These are phyloP conservation scores for Galleria mellonella DNA, from an alignment of 1,140 invertebrate genomes.

Conservation along the genomic window DNA sequence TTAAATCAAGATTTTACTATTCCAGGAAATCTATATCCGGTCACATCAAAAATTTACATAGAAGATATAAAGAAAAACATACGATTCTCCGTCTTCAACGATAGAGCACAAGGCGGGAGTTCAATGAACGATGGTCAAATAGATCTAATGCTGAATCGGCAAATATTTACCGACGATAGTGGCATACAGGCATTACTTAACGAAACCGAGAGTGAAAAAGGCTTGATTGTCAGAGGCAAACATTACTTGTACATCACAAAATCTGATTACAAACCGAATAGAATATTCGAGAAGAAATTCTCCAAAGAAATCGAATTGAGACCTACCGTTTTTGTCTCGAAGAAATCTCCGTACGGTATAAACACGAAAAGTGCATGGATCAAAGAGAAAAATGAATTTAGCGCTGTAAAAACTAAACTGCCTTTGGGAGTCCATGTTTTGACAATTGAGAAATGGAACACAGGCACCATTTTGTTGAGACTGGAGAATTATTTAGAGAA, in stretches of 20 bases:
- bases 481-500: constrained; percentile 92
- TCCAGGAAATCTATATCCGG: constrained; percentile 92
- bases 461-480: constrained; percentile 80
- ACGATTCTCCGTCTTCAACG: constrained; percentile 83
- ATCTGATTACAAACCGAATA: constrained; percentile 33
- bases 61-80: constrained; percentile 74
- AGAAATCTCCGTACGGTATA: background rate
- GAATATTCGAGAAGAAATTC: constrained; percentile 47
- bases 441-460: constrained; percentile 88
- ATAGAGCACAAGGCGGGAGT: constrained; percentile 90
- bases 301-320: constrained; percentile 36
- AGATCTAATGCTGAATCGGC: constrained; percentile 90
- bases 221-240: constrained; percentile 87
- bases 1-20: constrained; percentile 5
- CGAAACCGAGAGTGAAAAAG: constrained; percentile 84
- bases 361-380: constrained; percentile 13
- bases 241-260: constrained; percentile 69
- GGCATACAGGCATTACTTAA: constrained; percentile 90
- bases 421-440: constrained; percentile 89
- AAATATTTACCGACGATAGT: constrained; percentile 89
- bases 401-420: constrained; percentile 58
- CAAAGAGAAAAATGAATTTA: constrained; percentile 24
- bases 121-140: constrained; percentile 83
- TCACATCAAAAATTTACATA: constrained; percentile 88
- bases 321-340: constrained; percentile 21